A percentile compares a stretch with the other conserved stretches of the same genome.
Evolutionary conservation across 1,140 invertebrate species (phyloP).

Genomic region (Saccostrea echinata): DNA sequence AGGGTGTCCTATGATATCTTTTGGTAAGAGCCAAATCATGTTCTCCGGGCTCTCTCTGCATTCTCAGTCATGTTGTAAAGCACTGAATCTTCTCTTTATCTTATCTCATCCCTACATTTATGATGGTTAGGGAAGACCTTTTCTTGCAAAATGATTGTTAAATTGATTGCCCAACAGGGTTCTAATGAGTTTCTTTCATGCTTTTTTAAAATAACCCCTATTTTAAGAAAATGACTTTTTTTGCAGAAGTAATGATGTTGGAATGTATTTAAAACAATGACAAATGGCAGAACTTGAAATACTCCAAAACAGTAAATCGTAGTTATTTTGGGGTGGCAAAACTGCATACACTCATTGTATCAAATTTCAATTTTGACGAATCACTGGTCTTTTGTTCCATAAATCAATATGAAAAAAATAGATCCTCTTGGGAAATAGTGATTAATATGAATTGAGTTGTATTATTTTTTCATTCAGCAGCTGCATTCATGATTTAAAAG

Average conservation of each 20-base stretch:
- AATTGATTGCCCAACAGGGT: neutral
- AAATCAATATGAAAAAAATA: neutral
- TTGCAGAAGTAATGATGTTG: neutral
- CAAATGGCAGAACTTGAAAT: neutral
- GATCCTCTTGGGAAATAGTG: conserved; percentile 9
- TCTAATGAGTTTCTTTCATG: conserved; percentile 17
- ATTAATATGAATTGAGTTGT: conserved; percentile 11
- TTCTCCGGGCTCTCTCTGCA: neutral
- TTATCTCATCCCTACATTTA: neutral
- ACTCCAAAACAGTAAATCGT: neutral
- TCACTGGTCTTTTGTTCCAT: neutral
- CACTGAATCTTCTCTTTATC: neutral
- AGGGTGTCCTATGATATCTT: conserved; percentile 3
- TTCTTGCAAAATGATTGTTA: neutral
- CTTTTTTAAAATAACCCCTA: neutral
- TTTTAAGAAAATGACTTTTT: neutral
- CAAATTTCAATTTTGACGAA: neutral
- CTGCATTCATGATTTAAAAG: neutral
- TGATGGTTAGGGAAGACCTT: neutral
- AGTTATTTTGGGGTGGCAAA: neutral
- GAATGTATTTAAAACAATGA: conserved; percentile 2
- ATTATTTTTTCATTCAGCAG: conserved; percentile 8
- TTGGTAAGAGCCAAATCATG: conserved; percentile 9
- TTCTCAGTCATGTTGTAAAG: neutral
- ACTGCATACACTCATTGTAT: neutral